Percentiles rank a stretch among this genome's conserved stretches.
Evolutionary conservation across 2,888 invertebrate species (phyloP).

Genomic region (Euzophera pinguis): DNA sequence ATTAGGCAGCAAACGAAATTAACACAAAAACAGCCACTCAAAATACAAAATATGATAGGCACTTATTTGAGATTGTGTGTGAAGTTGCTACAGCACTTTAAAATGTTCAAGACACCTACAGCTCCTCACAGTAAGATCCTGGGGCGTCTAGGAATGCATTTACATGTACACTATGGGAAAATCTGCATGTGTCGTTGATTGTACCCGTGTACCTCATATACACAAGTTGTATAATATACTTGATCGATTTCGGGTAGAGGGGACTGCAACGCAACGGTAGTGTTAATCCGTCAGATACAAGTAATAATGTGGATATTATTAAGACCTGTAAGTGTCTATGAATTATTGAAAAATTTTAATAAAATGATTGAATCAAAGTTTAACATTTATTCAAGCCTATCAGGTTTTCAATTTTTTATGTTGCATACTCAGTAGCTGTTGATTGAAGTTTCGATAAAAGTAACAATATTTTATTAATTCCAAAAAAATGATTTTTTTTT

Average conservation of each 20-base stretch:
- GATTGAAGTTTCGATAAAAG: too few species aligned
- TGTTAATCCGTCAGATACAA: neutral
- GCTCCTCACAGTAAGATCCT: constrained; percentile 2
- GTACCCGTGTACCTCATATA: constrained; percentile 29
- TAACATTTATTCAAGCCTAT: too few species aligned
- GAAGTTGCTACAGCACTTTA: constrained; percentile 1
- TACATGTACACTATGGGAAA: constrained; percentile 62
- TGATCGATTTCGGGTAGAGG: constrained; percentile 14
- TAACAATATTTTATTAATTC: too few species aligned
- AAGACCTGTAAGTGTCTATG: neutral
- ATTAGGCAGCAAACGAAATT: too few species aligned
- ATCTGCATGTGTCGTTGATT: constrained; percentile 63
- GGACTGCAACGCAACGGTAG: constrained; percentile 16
- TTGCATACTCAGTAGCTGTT: too few species aligned
- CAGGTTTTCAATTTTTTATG: too few species aligned
- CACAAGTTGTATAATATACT: constrained; percentile 8
- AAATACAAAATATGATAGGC: neutral
- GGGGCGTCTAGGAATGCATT: constrained; percentile 13
- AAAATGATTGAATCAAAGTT: too few species aligned
- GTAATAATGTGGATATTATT: neutral
- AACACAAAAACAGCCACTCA: neutral
- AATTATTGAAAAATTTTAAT: neutral
- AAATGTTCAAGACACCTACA: constrained; percentile 7
- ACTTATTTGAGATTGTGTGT: neutral
- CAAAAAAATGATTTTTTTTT: too few species aligned